Evolutionary conservation across 64 coral and sea anemone species (phyloP), one percentile per base, ranked within the genome.

Genomic region (Montipora cactus): DNA sequence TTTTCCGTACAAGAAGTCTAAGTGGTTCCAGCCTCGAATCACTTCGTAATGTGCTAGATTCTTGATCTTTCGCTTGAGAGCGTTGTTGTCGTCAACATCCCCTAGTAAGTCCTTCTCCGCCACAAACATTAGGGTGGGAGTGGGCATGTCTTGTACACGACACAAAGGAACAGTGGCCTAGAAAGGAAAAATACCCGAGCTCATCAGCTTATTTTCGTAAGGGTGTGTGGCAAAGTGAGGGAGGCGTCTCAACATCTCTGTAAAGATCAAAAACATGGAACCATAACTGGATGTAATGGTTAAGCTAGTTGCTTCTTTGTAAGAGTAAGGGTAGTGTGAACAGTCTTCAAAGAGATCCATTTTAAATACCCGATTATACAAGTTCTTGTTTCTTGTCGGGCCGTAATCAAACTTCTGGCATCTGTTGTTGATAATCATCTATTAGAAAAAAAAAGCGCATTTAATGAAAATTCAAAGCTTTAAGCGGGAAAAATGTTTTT

Each of bases 401-500:
- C 95, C 95, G 23, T 96, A 96, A 83, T 96, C 95, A 96, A 96
- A 96, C 49, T 96, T 96, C 62, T 93, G 86, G 18, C 92, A 92
- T 47, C 83, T 90, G 76, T 84, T 70, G 18, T 93, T 64, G 47
- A 77, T 66, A 70, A 96, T 92, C 64, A 96, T 25, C 95, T 96
- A 21, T 7, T 70, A 20, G 7, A 25, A 25, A 80, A 80, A 1
- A 4, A 18, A 18, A 80, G 69, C 22, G 11, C 79, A 59, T 13
- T 67, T 14, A 67, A 67, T 67, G 62, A 12, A 13, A 67, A 13
- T 67, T 67, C 11, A 67, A 18, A 67, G 62, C 11, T 67, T 18
- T 67, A 67, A 67, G 5, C 6, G 10, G 10, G 37, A 37, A 37
- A 37, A 37, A 37, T 37, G 37, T 37, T 37, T 37, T 37, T 37